Evolutionary conservation across 2,113 vertebrate species (phyloP), one percentile per base, ranked within the genome.

Genomic region (Triplophysa tibetana): DNA sequence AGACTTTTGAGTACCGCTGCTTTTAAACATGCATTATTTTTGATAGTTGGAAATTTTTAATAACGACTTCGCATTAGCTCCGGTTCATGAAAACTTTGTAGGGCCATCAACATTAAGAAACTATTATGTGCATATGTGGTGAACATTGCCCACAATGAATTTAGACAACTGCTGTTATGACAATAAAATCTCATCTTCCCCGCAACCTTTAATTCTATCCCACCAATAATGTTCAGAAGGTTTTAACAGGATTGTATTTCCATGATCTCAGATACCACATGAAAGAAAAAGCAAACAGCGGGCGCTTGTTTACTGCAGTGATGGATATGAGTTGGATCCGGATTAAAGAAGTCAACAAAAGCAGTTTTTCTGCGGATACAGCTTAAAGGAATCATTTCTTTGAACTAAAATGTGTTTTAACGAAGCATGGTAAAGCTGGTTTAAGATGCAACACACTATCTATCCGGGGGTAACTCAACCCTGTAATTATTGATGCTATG

Each of bases 241-340:
- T 38, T 58, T 72, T 4, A 5, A 21, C n/a, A 43, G 3, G 33
- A 14, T 24, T 73, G 38, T 17, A 60, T 17, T 60, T 41, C n/a
- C n/a, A 60, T 24, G 29, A 43, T 60, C 54, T 58, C 70, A 60
- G 54, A 60, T 13, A 9, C n/a, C 33, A 43, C 70, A 73, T 72
- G 29, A 72, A 72, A 73, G 54, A 73, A 13, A 60, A 1, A 3
- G n/a, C 54, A 0, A 1, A 26, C 48, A 6, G 9, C 16, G 9
- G 48, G 14, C 26, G 56, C 17, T 72, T 73, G 54, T 60, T 60
- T 73, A 73, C 54, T 16, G 54, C n/a, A 61, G 43, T 16, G 11
- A 54, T 33, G 24, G 23, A 38, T 8, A 33, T n/a, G 19, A 58
- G 19, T 38, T 73, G 33, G n/a, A 61, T 60, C 4, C 61, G 23